Evolutionary conservation across 2,888 invertebrate species (phyloP), one percentile per base, ranked within the genome.

Genomic region (Dyspetes luteomarginatus): DNA sequence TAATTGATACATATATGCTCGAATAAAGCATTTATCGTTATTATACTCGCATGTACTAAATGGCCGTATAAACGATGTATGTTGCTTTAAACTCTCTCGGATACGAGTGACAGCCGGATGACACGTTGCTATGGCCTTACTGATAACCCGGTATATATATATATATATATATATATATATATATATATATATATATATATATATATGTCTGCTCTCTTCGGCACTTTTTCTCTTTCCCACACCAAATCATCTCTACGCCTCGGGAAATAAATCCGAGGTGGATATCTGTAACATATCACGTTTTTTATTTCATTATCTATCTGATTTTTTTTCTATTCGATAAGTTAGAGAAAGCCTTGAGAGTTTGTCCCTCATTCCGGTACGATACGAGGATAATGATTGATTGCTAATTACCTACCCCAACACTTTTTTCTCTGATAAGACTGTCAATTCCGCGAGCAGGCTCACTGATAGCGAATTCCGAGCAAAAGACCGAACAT

Each of bases 131-230:
- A 41, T 68, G 79, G 76, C 82, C 82, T 82, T 79, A 72, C 79
- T 82, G 82, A 82, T 79, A 82, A 79, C 75, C 76, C 80, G 71
- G 52, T 55, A 41, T n/a, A n/a, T n/a, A n/a, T n/a, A n/a, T n/a
- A n/a, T n/a, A n/a, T n/a, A n/a, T n/a, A n/a, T n/a, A n/a, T n/a
- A n/a, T n/a, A n/a, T n/a, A n/a, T n/a, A n/a, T n/a, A n/a, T n/a
- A n/a, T n/a, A n/a, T n/a, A n/a, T n/a, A n/a, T n/a, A n/a, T n/a
- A n/a, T n/a, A n/a, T n/a, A n/a, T n/a, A n/a, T n/a, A n/a, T n/a
- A n/a, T n/a, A n/a, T 17, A 15, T 12, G 36, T 48, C 67, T 43
- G 56, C 19, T 43, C 45, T 73, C 52, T n/a, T 2, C 55, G n/a
- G n/a, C 56, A 30, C 56, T 36, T 67, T 71, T 28, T 58, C 15